These are phyloP conservation scores for Metridium senile DNA, from an alignment of 92 coral and sea anemone genomes.

Conservation along the genomic window DNA sequence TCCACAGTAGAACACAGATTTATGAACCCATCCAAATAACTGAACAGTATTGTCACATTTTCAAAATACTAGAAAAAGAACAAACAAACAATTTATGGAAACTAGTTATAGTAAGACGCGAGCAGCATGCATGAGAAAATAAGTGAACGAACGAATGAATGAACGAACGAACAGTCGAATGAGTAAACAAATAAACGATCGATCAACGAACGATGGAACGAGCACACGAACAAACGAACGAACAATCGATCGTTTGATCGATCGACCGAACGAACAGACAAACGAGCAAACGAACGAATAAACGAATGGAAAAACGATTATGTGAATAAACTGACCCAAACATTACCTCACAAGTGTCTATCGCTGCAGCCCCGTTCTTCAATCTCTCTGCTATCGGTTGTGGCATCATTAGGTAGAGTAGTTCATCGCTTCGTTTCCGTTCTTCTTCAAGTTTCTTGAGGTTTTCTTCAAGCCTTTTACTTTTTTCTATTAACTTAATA, in stretches of 20 bases:
- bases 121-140: no score
- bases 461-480: slow-evolving; percentile 65
- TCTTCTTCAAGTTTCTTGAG: slow-evolving; percentile 63
- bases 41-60: slow-evolving; percentile 76
- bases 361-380: slow-evolving; percentile 61
- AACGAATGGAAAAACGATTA: no score
- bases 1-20: slow-evolving; percentile 57
- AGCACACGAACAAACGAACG: no score
- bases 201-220: no score
- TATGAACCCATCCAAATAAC: slow-evolving; percentile 77
- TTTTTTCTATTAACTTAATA: slow-evolving; percentile 70
- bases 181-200: no score
- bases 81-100: not conserved
- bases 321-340: no score
- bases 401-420: slow-evolving; percentile 75
- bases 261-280: no score
- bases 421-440: slow-evolving; percentile 60
- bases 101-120: no score
- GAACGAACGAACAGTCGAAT: no score
- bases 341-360: slow-evolving; percentile 88
- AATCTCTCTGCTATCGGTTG: slow-evolving; percentile 71
- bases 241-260: no score
- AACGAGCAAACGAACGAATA: no score
- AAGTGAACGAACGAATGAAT: not conserved
- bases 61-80: slow-evolving; percentile 60